phyloP scores from a whole-genome alignment of 2,797 vertebrate genomes.

The Falco concolor region DNA sequence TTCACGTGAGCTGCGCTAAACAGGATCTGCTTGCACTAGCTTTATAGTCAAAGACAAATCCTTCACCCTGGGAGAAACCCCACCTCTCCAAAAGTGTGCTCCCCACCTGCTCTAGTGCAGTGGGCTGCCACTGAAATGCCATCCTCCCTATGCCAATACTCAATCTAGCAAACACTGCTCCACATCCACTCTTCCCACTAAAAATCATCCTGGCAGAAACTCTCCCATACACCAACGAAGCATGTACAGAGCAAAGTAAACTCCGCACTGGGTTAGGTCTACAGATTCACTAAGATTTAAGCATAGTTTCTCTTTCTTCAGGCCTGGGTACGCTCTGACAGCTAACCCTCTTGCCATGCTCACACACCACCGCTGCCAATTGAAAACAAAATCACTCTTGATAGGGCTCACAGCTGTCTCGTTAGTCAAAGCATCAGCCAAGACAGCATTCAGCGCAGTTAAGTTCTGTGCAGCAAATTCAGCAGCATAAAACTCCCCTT shows the following conservation, averaged over 20 bases:
- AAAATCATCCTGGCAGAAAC: not conserved
- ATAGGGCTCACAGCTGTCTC: not conserved
- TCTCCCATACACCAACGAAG: not conserved
- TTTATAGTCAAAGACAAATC: not conserved
- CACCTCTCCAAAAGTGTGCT: not conserved
- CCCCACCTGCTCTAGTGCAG: no score
- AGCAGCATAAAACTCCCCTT: not conserved
- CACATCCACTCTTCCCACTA: not conserved
- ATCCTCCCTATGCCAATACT: not conserved
- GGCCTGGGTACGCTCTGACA: not conserved
- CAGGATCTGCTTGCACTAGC: not conserved
- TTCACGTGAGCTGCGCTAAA: not conserved
- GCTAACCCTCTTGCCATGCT: not conserved
- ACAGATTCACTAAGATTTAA: not conserved
- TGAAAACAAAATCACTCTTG: not conserved
- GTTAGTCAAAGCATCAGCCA: not conserved
- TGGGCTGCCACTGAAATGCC: not conserved
- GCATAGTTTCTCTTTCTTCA: not conserved
- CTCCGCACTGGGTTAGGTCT: not conserved
- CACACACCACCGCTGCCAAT: not conserved
- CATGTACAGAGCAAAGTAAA: not conserved
- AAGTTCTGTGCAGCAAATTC: not conserved
- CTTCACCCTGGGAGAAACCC: not conserved
- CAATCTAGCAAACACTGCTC: not conserved
- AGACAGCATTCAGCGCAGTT: not conserved